Percentiles rank a stretch among this genome's conserved stretches.
Conservation (phyloP, 2,797 vertebrate genomes). For the Micrastur ruficollis region DNA sequence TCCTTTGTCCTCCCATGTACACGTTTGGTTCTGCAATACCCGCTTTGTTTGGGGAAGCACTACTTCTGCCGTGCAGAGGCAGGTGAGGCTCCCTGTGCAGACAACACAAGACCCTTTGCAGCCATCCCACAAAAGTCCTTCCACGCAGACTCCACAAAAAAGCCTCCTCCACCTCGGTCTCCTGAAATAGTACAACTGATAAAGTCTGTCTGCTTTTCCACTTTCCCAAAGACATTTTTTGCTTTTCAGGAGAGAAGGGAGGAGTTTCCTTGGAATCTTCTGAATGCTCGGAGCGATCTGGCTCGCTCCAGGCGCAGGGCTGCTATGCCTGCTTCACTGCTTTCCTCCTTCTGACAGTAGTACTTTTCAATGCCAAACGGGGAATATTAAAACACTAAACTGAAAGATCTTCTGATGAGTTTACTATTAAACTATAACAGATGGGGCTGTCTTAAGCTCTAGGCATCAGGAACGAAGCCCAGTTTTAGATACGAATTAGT, state of each 20-base stretch:
- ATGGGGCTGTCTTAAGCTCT: conserved; percentile 65
- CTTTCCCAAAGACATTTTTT: not conserved
- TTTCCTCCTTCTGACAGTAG: conserved; percentile 32
- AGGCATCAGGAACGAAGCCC: conserved; percentile 46
- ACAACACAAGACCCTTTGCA: not conserved
- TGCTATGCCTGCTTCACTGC: not conserved
- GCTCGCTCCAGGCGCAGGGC: not conserved
- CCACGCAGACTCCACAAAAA: not conserved
- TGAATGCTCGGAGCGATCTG: not conserved
- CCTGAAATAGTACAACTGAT: not conserved
- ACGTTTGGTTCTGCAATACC: not conserved
- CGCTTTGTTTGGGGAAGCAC: not conserved
- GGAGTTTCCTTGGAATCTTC: conserved; percentile 15
- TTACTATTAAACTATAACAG: conserved; percentile 70
- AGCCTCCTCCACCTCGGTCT: not conserved
- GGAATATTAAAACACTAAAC: conserved; percentile 60
- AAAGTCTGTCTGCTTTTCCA: conserved; percentile 17
- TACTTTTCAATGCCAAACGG: conserved; percentile 52
- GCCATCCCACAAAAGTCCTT: not conserved
- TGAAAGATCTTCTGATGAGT: conserved; percentile 62
- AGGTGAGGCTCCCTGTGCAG: not conserved
- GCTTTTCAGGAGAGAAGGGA: conserved; percentile 54
- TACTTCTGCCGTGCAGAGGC: not conserved
- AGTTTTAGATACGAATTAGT: conserved; percentile 72
- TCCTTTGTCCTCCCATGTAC: not conserved